phyloP scores from a whole-genome alignment of 2,113 vertebrate species.

The Lycaon pictus region DNA sequence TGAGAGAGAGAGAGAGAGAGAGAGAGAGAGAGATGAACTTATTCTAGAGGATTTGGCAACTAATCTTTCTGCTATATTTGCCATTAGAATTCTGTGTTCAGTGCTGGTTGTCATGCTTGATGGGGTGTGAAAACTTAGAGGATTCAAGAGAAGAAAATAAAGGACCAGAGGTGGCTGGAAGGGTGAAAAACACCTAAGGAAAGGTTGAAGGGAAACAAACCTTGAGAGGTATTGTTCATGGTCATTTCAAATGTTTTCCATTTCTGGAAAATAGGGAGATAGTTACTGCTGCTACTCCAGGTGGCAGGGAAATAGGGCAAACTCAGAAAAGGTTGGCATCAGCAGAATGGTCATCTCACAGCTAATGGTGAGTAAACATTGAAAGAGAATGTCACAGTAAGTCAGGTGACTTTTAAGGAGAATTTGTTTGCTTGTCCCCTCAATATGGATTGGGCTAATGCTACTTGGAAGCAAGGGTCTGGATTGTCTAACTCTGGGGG shows the following conservation, averaged over 20 bases:
- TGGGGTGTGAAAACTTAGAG: constrained; percentile 42
- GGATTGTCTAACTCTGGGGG: neutral
- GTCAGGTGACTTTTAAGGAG: constrained; percentile 30
- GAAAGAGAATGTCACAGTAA: constrained; percentile 33
- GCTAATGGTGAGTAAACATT: constrained; percentile 46
- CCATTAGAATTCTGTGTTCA: neutral
- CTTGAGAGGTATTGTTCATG: neutral
- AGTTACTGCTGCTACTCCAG: neutral
- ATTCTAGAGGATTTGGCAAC: constrained; percentile 45
- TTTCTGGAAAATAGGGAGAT: neutral
- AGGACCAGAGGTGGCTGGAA: neutral
- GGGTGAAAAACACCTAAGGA: neutral
- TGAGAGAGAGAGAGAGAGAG: too few species aligned
- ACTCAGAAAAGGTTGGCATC: neutral
- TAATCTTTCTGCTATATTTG: neutral
- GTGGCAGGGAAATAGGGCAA: constrained; percentile 27
- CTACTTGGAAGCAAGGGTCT: neutral
- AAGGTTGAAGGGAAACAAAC: neutral
- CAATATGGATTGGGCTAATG: neutral
- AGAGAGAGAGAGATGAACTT: neutral
- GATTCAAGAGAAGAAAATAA: constrained; percentile 27
- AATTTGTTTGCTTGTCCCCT: neutral
- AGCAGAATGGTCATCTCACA: constrained; percentile 52
- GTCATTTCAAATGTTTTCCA: neutral
- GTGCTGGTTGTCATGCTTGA: constrained; percentile 22